phyloP scores from a whole-genome alignment of 2,888 invertebrate genomes.

The Phytoseiulus persimilis region DNA sequence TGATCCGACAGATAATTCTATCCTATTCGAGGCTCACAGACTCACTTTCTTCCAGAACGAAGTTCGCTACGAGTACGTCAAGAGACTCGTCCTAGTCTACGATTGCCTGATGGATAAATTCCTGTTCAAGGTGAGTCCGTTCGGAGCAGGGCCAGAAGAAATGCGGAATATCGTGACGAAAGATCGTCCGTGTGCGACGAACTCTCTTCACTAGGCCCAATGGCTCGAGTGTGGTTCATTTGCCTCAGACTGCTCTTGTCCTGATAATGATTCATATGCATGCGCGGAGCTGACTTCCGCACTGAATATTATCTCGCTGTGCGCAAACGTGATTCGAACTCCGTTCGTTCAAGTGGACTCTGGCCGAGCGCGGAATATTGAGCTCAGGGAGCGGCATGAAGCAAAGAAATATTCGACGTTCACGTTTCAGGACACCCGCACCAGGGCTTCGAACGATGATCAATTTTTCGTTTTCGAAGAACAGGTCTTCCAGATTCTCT shows the following conservation, averaged over 20 bases:
- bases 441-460: slow-evolving; percentile 93
- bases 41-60: slow-evolving; percentile 13
- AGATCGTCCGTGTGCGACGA: too few species aligned
- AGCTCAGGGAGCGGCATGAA: too few species aligned
- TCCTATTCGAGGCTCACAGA: neutral
- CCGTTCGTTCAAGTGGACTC: neutral
- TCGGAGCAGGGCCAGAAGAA: neutral
- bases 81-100: neutral
- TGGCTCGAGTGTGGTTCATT: neutral
- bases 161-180: neutral
- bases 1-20: too few species aligned
- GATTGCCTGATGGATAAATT: slow-evolving; percentile 27
- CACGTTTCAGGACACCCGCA: slow-evolving; percentile 72
- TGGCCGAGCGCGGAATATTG: neutral
- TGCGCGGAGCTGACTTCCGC: neutral
- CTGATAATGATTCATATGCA: neutral
- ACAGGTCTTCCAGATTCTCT: slow-evolving; percentile 48
- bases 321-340: neutral
- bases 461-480: slow-evolving; percentile 97
- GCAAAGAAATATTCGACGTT: too few species aligned
- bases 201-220: neutral
- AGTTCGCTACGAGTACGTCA: slow-evolving; percentile 25
- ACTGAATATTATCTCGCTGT: neutral
- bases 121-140: slow-evolving; percentile 12
- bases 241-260: neutral